These are phyloP conservation scores for Doris montereyensis DNA, from an alignment of 2,888 invertebrate species.

Conservation along the genomic window DNA sequence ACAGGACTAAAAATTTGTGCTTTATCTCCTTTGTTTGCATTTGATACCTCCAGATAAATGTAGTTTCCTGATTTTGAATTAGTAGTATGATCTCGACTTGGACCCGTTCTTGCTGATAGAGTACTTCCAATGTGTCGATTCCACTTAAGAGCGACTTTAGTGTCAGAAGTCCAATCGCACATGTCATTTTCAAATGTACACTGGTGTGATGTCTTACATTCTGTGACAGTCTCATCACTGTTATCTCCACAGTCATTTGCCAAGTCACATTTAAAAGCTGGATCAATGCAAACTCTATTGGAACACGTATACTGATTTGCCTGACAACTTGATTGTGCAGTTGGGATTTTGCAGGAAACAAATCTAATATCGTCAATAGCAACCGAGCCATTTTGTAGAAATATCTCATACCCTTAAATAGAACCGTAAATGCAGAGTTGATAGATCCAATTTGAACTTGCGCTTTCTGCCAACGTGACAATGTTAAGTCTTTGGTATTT, in stretches of 20 bases:
- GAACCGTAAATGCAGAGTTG: slow-evolving; percentile 51
- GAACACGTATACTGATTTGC: slow-evolving; percentile 52
- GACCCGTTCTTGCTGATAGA: slow-evolving; percentile 62
- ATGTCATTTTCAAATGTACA: slow-evolving; percentile 64
- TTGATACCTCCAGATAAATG: slow-evolving; percentile 65
- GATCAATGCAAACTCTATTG: slow-evolving; percentile 60
- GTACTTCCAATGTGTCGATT: slow-evolving; percentile 53
- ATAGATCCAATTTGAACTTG: slow-evolving; percentile 61
- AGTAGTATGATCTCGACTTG: slow-evolving; percentile 60
- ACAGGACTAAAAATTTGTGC: slow-evolving; percentile 67
- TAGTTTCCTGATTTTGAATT: slow-evolving; percentile 61
- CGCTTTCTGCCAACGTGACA: slow-evolving; percentile 55
- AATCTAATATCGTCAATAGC: slow-evolving; percentile 64
- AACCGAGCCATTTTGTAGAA: slow-evolving; percentile 56
- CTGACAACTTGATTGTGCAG: slow-evolving; percentile 49
- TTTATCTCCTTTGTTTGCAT: slow-evolving; percentile 59
- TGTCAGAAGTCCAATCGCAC: slow-evolving; percentile 66
- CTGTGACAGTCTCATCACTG: slow-evolving; percentile 56
- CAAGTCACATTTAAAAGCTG: slow-evolving; percentile 59
- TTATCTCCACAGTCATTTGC: slow-evolving; percentile 67
- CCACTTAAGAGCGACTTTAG: slow-evolving; percentile 66
- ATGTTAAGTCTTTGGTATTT: slow-evolving; percentile 43
- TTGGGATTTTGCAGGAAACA: slow-evolving; percentile 58
- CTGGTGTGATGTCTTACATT: slow-evolving; percentile 46
- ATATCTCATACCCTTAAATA: slow-evolving; percentile 54